Conservation (phyloP, 2,113 vertebrate genomes). For the Silurus meridionalis region DNA sequence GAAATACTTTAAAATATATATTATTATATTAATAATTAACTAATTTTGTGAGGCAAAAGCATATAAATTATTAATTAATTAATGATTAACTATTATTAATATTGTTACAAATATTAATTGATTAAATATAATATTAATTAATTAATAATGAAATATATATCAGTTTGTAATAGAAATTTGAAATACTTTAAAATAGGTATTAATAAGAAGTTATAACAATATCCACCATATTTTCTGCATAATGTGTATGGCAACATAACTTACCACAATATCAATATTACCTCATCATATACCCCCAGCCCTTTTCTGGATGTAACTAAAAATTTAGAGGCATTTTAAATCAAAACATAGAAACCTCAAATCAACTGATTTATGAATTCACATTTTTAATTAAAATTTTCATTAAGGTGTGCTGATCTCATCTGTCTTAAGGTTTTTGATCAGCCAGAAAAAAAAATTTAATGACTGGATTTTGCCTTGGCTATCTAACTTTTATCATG, state of each 20-base stretch:
- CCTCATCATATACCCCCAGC: not conserved
- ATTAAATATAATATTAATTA: no score
- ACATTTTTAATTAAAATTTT: not conserved
- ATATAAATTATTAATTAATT: no score
- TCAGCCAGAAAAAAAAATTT: no score
- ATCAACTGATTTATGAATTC: not conserved
- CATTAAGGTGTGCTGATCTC: not conserved
- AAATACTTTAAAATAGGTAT: no score
- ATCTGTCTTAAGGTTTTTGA: not conserved
- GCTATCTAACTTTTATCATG: not conserved
- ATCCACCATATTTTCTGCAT: not conserved
- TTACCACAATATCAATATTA: not conserved
- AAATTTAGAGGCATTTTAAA: not conserved
- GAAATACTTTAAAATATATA: no score
- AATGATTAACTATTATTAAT: no score
- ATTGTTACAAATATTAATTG: no score
- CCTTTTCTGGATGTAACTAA: not conserved
- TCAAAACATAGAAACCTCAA: not conserved
- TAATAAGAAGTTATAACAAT: not conserved
- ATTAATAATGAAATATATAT: no score
- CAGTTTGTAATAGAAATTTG: no score
- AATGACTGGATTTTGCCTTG: not conserved
- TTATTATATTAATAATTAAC: no score
- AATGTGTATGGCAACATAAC: not conserved
- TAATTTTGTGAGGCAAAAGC: no score